Conservation (phyloP, 1,140 invertebrate species). For the Brachionus manjavacas region DNA sequence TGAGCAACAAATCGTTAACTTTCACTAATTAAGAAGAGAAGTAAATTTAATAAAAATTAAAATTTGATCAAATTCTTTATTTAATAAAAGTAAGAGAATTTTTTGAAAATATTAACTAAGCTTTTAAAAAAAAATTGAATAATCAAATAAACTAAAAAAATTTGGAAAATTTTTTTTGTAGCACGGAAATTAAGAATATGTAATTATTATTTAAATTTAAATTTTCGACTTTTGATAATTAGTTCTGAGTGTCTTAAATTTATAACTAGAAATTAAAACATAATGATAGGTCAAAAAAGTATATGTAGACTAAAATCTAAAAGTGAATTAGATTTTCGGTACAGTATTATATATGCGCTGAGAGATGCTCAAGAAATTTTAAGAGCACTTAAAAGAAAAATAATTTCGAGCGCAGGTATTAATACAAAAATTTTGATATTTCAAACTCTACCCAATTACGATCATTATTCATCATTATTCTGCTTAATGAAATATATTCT, state of each 20-base stretch:
- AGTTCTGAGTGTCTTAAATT: background rate
- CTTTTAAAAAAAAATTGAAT: too few relatives aligned
- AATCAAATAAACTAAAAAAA: too few relatives aligned
- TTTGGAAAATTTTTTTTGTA: background rate
- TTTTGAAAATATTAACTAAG: too few relatives aligned
- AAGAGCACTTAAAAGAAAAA: background rate
- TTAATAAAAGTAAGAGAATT: too few relatives aligned
- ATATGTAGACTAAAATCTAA: background rate
- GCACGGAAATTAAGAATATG: background rate
- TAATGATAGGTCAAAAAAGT: background rate
- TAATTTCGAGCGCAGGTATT: background rate
- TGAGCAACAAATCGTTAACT: too few relatives aligned
- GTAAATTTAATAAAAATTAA: too few relatives aligned
- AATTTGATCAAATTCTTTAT: too few relatives aligned
- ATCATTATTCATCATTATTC: too few relatives aligned
- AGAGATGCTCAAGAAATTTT: background rate
- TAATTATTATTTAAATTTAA: background rate
- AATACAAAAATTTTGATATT: too few relatives aligned
- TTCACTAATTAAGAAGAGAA: too few relatives aligned
- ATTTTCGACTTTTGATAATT: background rate
- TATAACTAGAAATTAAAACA: background rate
- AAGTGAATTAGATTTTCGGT: background rate
- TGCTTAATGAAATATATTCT: too few relatives aligned
- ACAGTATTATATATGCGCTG: background rate
- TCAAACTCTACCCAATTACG: too few relatives aligned